Evolutionary conservation across 1,140 invertebrate genomes (phyloP), one percentile per base, ranked within the genome.

Genomic region (Euwallacea similis): DNA sequence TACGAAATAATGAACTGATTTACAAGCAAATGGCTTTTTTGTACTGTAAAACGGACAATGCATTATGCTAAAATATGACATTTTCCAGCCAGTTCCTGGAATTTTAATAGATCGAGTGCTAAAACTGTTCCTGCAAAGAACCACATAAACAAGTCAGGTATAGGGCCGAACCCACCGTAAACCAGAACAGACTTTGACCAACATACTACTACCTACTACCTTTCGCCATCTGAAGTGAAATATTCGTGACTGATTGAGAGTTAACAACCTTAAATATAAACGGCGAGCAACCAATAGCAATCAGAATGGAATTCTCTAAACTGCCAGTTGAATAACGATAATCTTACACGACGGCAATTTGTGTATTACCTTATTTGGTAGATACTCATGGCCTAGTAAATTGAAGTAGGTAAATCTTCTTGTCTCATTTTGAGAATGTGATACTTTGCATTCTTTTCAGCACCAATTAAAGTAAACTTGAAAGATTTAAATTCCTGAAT

Each of bases 181-280:
- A 50, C 46, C 13, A 13, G 46, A 13, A 50, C 46, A 13, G 9
- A 13, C 9, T 50, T 13, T 50, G 46, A 50, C 46, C 46, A 50
- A 50, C 46, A 50, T 50, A 50, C 46, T 50, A 50, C 9, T 33
- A 7, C 46, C 46, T 50, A 13, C 46, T 33, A 50, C 46, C 46
- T 50, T 50, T 50, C 46, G 46, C 46, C 9, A 50, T 50, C 46
- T 10, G 13, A 50, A 33, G 21, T 33, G 21, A 50, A 50, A 13
- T 50, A 50, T 50, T 50, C 46, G 46, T 11, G 13, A 13, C 13
- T 50, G 13, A 50, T 50, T 50, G 46, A 50, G 46, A 50, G 9
- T 50, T 50, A 50, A 50, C 46, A 50, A 50, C 46, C 46, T 50
- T 50, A 50, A 50, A 13, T 50, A 50, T 50, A 50, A 13, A 13